phyloP scores from a whole-genome alignment of 1,140 invertebrate genomes.

The Heterodera schachtii region DNA sequence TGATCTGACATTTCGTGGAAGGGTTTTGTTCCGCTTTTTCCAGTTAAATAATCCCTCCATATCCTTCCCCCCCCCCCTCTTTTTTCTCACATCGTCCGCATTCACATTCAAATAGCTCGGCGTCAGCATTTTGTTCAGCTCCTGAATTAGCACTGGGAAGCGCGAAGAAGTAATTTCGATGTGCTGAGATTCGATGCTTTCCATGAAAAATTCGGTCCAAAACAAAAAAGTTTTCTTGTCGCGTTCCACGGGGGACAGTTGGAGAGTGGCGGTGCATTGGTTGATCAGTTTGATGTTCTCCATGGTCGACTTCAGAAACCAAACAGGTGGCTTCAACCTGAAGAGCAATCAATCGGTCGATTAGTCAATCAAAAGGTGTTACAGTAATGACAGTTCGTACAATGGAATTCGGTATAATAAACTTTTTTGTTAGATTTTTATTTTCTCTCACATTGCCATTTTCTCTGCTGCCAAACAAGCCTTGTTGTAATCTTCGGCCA shows the following conservation, averaged over 20 bases:
- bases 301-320: constrained; percentile 97
- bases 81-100: constrained; percentile 46
- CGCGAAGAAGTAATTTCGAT: constrained; percentile 71
- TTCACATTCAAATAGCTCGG: constrained; percentile 63
- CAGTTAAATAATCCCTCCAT: not conserved
- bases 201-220: constrained; percentile 98
- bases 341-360: not conserved
- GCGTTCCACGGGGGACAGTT: constrained; percentile 64
- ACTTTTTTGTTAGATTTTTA: not conserved
- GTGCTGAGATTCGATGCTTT: constrained; percentile 80
- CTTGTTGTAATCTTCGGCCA: constrained; percentile 94
- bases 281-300: constrained; percentile 95
- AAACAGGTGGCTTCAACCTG: constrained; percentile 88
- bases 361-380: too few species aligned
- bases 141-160: constrained; percentile 77
- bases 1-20: constrained; percentile 24
- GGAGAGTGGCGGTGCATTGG: constrained; percentile 66
- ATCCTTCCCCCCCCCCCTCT: too few species aligned
- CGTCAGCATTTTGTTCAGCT: constrained; percentile 77
- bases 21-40: not conserved
- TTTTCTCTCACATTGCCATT: constrained; percentile 80
- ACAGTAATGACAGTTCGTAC: too few species aligned
- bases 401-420: not conserved
- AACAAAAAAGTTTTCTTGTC: constrained; percentile 71
- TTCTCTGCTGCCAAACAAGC: constrained; percentile 95